Conservation (phyloP, 2,888 invertebrate species). For the Thereva unica region DNA sequence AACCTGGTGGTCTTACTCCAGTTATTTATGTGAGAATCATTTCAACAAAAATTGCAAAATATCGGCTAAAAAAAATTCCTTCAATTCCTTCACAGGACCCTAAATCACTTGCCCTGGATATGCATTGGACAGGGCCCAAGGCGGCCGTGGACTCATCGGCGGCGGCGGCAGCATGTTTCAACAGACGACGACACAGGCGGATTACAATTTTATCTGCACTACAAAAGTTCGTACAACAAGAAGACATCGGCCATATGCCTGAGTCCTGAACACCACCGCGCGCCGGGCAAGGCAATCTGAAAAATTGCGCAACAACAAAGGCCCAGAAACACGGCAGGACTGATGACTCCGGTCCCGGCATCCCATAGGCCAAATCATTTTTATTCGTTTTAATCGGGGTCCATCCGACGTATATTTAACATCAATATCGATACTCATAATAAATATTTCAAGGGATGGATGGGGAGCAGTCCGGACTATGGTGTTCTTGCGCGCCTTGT, state of each 20-base stretch:
- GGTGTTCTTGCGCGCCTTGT: neutral
- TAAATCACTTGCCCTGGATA: constrained; percentile 28
- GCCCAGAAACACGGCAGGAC: neutral
- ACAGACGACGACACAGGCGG: constrained; percentile 29
- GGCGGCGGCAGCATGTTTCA: constrained; percentile 31
- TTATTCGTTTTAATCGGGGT: constrained; percentile 30
- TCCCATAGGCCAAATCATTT: constrained; percentile 34
- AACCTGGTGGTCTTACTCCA: constrained; percentile 25
- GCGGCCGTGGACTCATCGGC: constrained; percentile 19
- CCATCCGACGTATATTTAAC: constrained; percentile 32
- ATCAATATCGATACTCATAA: constrained; percentile 31
- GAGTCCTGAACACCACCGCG: neutral
- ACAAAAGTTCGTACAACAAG: constrained; percentile 20
- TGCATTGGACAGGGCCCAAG: constrained; percentile 6
- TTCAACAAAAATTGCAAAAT: constrained; percentile 5
- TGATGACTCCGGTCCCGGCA: constrained; percentile 23
- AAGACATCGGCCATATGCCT: constrained; percentile 17
- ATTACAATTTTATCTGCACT: constrained; percentile 34
- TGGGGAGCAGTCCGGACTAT: constrained; percentile 14
- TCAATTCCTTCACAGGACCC: constrained; percentile 10
- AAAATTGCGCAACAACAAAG: constrained; percentile 11
- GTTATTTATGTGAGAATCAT: constrained; percentile 33
- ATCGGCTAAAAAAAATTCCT: constrained; percentile 12
- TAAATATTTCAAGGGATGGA: constrained; percentile 33
- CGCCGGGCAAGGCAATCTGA: constrained; percentile 19